phyloP scores from a whole-genome alignment of 2,888 invertebrate species.

The Odiellus spinosus region DNA sequence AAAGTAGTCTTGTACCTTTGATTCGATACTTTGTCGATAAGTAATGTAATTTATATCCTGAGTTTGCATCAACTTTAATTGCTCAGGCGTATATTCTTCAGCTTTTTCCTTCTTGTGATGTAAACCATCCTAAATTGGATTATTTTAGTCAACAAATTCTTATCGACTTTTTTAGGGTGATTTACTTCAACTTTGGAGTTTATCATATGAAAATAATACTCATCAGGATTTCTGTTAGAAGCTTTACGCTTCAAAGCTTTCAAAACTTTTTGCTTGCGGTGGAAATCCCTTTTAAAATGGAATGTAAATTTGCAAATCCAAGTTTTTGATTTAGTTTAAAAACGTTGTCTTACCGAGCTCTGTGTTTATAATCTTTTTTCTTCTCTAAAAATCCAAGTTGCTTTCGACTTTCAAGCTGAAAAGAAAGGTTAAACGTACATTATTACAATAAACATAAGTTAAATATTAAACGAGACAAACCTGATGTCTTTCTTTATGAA shows the following conservation, averaged over 20 bases:
- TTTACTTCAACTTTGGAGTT: conserved; percentile 51
- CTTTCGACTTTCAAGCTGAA: conserved; percentile 47
- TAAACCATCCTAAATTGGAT: conserved; percentile 29
- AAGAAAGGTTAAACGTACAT: conserved; percentile 3
- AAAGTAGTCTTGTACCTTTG: conserved; percentile 34
- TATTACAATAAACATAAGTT: neutral
- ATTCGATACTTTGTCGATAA: conserved; percentile 68
- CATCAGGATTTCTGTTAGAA: conserved; percentile 88
- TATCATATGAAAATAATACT: conserved; percentile 95
- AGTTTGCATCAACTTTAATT: conserved; percentile 71
- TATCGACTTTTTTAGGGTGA: no score
- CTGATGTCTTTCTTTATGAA: conserved; percentile 69
- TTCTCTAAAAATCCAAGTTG: conserved; percentile 71
- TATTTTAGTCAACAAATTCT: neutral
- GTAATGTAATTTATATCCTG: conserved; percentile 81
- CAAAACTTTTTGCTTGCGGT: conserved; percentile 59
- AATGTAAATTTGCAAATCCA: no score
- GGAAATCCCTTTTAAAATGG: conserved; percentile 42
- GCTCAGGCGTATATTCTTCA: conserved; percentile 56
- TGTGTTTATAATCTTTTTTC: conserved; percentile 66
- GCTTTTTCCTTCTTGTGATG: conserved; percentile 48
- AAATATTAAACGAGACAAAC: conserved; percentile 15
- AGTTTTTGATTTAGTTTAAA: no score
- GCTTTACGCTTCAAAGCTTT: conserved; percentile 67
- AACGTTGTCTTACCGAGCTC: conserved; percentile 45